Base-by-base conservation (phyloP, 2,113 vertebrate genomes). In the Antechinus flavipes region DNA sequence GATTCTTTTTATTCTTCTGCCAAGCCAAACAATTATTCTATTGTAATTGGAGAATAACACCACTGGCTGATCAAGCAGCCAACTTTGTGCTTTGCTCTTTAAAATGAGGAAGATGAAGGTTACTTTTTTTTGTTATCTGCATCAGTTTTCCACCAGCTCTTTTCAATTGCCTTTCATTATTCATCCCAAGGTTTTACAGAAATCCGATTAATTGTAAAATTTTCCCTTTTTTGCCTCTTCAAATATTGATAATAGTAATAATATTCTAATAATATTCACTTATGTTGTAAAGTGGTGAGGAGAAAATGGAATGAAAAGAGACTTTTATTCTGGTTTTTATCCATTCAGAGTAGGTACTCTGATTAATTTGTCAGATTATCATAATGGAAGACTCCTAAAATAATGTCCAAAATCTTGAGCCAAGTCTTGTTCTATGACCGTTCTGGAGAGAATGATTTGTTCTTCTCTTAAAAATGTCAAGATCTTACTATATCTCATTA, bases 11-110 rank as follows among this genome's bases (percentile, higher is more conserved):
- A 95, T 98, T 97, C 96, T 92, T 92, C 61, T 96, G 98, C 98
- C 98, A 98, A 98, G 76, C 53, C 96, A 98, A 98, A 97, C 97
- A 98, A 95, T 96, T 95, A 95, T 98, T 91, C 89, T 96, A 42
- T 95, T 96, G 97, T 96, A 96, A 97, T 97, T 92, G 93, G 97
- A 97, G 97, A 97, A 12, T 90, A 47, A 19, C 0, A 0, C 22
- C 93, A 54, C 92, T 91, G 90, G 68, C 91, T 53, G 50, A 3
- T 58, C 2, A 42, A 0, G 12, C 61, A 0, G 54, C 90, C 55
- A 2, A 84, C 97, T 94, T 49, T 5, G 2, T 56, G 95, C 92
- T 56, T 89, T 0, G 7, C 93, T 95, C 93, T 96, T 96, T 94
- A 90, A 90, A 93, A 89, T 54, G 14, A 50, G 91, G 35, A 90